A percentile compares a stretch with the other conserved stretches of the same genome.
Evolutionary conservation across 2,888 invertebrate species (phyloP).

Genomic region (Drosophila monieri): DNA sequence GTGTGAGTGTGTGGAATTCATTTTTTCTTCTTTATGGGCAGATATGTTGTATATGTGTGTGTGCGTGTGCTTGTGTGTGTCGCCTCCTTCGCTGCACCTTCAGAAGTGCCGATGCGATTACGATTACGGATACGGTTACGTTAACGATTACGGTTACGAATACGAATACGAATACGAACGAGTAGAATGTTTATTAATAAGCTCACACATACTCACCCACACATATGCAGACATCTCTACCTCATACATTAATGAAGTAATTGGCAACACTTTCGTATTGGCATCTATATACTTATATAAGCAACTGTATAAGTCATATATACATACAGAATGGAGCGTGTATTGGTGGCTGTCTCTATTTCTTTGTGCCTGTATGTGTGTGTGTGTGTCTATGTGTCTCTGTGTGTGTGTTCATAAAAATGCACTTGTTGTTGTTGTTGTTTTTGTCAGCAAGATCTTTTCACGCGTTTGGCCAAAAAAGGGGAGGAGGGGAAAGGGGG

Average conservation of each 20-base stretch:
- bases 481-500: conserved; percentile 7
- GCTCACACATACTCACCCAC: conserved; percentile 80
- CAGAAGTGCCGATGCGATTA: conserved; percentile 50
- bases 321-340: conserved; percentile 54
- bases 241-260: conserved; percentile 79
- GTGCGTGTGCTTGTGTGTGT: conserved; percentile 49
- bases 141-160: background rate
- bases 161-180: conserved; percentile 52
- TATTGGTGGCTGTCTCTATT: conserved; percentile 36
- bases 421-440: conserved; percentile 39
- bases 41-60: conserved; percentile 10
- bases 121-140: conserved; percentile 4
- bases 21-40: background rate
- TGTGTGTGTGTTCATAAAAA: conserved; percentile 36
- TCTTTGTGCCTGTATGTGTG: conserved; percentile 19
- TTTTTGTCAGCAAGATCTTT: conserved; percentile 74
- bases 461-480: conserved; percentile 55
- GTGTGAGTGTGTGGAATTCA: conserved; percentile 3
- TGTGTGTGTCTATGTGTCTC: conserved; percentile 15
- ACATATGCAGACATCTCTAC: conserved; percentile 80
- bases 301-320: conserved; percentile 55
- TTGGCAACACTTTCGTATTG: conserved; percentile 75
- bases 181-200: conserved; percentile 68
- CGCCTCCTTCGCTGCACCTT: conserved; percentile 69
- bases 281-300: conserved; percentile 43